Percentiles rank a stretch among this genome's conserved stretches.
phyloP scores from a whole-genome alignment of 2,888 invertebrate species.

The Lycophotia porphyrea region DNA sequence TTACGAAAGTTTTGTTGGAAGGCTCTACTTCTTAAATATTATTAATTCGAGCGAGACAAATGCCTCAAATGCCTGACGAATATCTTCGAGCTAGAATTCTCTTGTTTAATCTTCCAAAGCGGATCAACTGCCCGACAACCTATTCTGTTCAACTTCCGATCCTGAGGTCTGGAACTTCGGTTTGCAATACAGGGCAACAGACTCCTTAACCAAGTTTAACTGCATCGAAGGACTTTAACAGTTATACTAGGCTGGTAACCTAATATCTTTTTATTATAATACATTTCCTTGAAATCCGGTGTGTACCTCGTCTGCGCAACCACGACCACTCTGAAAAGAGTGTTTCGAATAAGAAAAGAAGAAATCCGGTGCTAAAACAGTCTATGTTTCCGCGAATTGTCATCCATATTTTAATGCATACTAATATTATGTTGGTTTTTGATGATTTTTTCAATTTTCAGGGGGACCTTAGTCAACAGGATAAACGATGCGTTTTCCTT shows the following conservation, averaged over 20 bases:
- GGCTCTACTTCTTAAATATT: background rate
- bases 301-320: too few species aligned
- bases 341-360: too few species aligned
- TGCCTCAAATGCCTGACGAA: background rate
- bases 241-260: background rate
- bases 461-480: conserved; percentile 95
- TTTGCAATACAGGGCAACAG: background rate
- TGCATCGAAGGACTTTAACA: background rate
- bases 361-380: background rate
- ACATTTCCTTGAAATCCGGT: too few species aligned
- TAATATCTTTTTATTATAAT: background rate
- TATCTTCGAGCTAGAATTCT: background rate
- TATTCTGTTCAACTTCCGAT: conserved; percentile 9
- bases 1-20: background rate
- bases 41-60: background rate
- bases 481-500: conserved; percentile 95
- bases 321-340: too few species aligned
- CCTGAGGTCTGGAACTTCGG: background rate
- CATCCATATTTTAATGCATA: background rate
- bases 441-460: conserved; percentile 80
- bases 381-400: background rate
- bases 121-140: conserved; percentile 6
- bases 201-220: background rate
- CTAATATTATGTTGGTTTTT: background rate
- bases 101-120: background rate